These are phyloP conservation scores for Tenualosa ilisha DNA, from an alignment of 2,797 vertebrate species.

Conservation along the genomic window DNA sequence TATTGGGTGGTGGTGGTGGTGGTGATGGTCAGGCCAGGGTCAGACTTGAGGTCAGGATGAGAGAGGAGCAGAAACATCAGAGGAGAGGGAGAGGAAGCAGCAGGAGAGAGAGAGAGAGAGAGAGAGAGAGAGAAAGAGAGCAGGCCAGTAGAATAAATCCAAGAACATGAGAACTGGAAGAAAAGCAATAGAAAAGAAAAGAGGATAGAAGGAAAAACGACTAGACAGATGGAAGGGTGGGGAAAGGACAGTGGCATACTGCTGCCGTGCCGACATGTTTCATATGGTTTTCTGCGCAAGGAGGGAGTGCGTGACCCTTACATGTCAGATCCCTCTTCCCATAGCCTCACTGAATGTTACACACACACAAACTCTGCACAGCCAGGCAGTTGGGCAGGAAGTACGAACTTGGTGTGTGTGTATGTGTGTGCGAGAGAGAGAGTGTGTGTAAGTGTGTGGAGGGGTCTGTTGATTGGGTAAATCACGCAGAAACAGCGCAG, in stretches of 20 bases:
- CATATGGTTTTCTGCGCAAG: not conserved
- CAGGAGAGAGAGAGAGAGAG: not conserved
- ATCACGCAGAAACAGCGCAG: conserved; percentile 53
- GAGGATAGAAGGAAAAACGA: not conserved
- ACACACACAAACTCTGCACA: conserved; percentile 18
- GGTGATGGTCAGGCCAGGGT: not conserved
- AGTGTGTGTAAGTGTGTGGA: conserved; percentile 7
- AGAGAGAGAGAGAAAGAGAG: not conserved
- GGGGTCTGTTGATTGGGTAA: conserved; percentile 41
- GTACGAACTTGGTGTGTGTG: conserved; percentile 15
- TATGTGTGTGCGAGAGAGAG: conserved; percentile 10
- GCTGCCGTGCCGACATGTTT: not conserved
- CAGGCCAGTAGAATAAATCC: too few species aligned
- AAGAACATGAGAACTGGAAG: not conserved
- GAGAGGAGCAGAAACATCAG: not conserved
- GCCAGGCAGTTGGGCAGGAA: not conserved
- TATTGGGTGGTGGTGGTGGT: not conserved
- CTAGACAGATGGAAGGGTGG: not conserved
- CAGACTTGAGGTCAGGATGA: not conserved
- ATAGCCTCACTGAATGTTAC: not conserved
- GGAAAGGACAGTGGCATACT: not conserved
- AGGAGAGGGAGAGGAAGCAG: not conserved
- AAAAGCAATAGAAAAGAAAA: not conserved
- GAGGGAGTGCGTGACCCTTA: not conserved
- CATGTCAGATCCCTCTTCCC: not conserved